A percentile compares a stretch with the other conserved stretches of the same genome.
phyloP scores from a whole-genome alignment of 2,113 vertebrate species.

The Formicarius rufipectus region DNA sequence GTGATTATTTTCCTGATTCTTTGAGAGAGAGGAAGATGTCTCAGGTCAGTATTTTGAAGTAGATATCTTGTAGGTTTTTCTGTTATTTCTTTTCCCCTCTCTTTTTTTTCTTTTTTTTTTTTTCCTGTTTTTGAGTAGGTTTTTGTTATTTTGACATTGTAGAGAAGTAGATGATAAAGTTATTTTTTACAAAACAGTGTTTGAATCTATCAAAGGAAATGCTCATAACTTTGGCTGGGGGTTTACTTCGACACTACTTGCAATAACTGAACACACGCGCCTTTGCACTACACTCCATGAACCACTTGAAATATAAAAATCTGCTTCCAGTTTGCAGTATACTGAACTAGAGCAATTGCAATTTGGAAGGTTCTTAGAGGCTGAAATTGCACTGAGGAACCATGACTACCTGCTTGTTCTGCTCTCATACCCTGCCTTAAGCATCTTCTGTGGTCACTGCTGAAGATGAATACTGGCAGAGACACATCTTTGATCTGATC shows the following conservation, averaged over 20 bases:
- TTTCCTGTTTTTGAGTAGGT: neutral
- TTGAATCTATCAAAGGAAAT: neutral
- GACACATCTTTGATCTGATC: neutral
- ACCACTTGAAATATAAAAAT: neutral
- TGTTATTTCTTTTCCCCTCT: neutral
- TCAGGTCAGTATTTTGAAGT: neutral
- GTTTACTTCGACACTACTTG: neutral
- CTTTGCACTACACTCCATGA: neutral
- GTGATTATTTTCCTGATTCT: neutral
- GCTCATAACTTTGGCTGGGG: neutral
- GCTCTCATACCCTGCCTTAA: neutral
- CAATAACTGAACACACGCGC: neutral
- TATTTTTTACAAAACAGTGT: neutral
- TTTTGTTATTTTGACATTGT: neutral
- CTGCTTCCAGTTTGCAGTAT: neutral
- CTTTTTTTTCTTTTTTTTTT: neutral
- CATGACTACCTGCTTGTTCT: rapidly evolving
- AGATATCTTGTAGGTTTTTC: neutral
- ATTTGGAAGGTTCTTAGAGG: neutral
- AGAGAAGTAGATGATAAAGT: neutral
- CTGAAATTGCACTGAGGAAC: neutral
- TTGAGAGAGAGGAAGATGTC: neutral
- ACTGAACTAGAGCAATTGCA: neutral
- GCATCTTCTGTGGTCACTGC: neutral
- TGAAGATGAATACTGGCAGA: neutral